These are phyloP conservation scores for Turdus rufiventris DNA, from an alignment of 2,113 vertebrate genomes.

Conservation along the genomic window DNA sequence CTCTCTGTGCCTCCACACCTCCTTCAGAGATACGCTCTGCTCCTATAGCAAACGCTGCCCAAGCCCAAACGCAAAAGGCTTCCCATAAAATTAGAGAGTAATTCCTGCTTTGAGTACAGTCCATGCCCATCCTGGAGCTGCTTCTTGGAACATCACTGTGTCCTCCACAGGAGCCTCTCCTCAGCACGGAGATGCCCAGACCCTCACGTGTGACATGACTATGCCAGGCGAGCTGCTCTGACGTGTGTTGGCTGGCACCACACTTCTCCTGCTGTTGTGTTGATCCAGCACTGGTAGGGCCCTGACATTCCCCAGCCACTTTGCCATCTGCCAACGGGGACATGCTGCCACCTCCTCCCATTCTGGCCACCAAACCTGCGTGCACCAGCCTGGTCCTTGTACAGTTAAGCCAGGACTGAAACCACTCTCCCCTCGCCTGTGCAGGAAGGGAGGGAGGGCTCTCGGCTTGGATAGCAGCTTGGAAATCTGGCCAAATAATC, in stretches of 20 bases:
- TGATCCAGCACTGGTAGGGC: not conserved
- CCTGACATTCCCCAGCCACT: not conserved
- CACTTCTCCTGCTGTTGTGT: not conserved
- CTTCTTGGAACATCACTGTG: not conserved
- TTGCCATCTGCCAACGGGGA: not conserved
- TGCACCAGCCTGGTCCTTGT: not conserved
- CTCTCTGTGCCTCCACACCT: not conserved
- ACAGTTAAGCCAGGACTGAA: not conserved
- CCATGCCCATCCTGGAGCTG: not conserved
- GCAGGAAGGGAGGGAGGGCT: not conserved
- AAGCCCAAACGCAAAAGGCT: not conserved
- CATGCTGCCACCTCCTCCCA: not conserved
- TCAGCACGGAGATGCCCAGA: not conserved
- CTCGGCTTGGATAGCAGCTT: not conserved
- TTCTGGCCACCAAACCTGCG: not conserved
- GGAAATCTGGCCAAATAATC: slow-evolving; percentile 1
- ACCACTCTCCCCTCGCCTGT: rapidly evolving
- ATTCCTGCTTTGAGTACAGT: not conserved
- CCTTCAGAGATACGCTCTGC: not conserved
- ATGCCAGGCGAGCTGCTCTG: not conserved
- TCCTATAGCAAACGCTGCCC: not conserved
- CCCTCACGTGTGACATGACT: not conserved
- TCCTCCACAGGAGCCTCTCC: not conserved
- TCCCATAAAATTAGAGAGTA: not conserved
- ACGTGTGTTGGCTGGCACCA: not conserved